These are phyloP conservation scores for Mantis religiosa DNA, from an alignment of 2,888 invertebrate species.

Conservation along the genomic window DNA sequence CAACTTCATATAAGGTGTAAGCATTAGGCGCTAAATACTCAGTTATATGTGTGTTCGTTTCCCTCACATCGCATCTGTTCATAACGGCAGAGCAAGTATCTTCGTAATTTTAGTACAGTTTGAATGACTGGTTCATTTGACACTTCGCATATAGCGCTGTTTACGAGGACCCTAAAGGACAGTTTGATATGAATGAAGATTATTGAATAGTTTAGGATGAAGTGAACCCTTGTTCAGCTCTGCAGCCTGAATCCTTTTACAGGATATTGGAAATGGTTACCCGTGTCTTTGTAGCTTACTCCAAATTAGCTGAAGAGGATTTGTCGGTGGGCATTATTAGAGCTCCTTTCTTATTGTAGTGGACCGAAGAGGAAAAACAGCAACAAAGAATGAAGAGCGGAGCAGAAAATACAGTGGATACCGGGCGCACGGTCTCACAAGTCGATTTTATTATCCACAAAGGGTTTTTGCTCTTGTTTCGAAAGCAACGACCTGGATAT, in stretches of 20 bases:
- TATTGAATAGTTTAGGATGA: neutral
- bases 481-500: neutral
- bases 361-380: neutral
- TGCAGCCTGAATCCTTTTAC: neutral
- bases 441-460: neutral
- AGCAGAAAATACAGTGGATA: neutral
- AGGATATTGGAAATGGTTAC: neutral
- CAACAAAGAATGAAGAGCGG: neutral
- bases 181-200: neutral
- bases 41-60: no score
- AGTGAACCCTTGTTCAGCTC: neutral
- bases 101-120: no score
- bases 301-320: neutral
- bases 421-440: neutral
- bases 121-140: no score
- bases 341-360: neutral
- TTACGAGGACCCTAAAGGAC: neutral
- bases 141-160: neutral
- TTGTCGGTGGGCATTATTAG: neutral
- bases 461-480: neutral
- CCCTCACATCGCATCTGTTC: no score
- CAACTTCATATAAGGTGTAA: no score
- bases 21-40: no score
- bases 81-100: no score
- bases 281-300: neutral